Evolutionary conservation across 2,113 vertebrate species (phyloP).

Genomic region (Trichomycterus rosablanca): DNA sequence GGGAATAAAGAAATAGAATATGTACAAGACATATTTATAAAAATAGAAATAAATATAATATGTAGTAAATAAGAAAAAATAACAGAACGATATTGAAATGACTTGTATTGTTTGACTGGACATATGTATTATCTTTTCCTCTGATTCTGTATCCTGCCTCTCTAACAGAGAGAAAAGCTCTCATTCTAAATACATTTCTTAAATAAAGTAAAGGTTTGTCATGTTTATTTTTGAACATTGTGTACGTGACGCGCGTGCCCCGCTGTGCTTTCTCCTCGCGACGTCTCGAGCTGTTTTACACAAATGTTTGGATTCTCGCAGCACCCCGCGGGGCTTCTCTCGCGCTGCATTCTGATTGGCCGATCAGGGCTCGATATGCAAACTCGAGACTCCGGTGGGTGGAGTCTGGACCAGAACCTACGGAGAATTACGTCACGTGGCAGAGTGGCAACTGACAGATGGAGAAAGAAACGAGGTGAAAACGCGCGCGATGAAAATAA

Average conservation of each 20-base stretch:
- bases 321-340: constrained; percentile 53
- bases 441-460: constrained; percentile 54
- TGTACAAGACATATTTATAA: too few species aligned
- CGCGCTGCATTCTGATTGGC: constrained; percentile 54
- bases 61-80: too few species aligned
- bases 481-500: constrained; percentile 43
- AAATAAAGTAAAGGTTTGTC: constrained; percentile 31
- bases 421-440: constrained; percentile 57
- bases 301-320: constrained; percentile 63
- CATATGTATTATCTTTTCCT: too few species aligned
- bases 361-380: constrained; percentile 54
- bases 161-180: too few species aligned
- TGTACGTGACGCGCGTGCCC: constrained; percentile 13
- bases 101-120: too few species aligned
- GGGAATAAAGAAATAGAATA: too few species aligned
- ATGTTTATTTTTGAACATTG: constrained; percentile 20
- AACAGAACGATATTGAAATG: too few species aligned
- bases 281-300: constrained; percentile 50
- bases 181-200: too few species aligned
- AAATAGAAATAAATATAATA: too few species aligned
- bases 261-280: constrained; percentile 38
- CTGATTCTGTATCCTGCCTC: too few species aligned
- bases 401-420: constrained; percentile 46
- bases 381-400: constrained; percentile 34
- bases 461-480: constrained; percentile 40